phyloP scores from a whole-genome alignment of 2,888 invertebrate genomes.

The Eilema depressum region DNA sequence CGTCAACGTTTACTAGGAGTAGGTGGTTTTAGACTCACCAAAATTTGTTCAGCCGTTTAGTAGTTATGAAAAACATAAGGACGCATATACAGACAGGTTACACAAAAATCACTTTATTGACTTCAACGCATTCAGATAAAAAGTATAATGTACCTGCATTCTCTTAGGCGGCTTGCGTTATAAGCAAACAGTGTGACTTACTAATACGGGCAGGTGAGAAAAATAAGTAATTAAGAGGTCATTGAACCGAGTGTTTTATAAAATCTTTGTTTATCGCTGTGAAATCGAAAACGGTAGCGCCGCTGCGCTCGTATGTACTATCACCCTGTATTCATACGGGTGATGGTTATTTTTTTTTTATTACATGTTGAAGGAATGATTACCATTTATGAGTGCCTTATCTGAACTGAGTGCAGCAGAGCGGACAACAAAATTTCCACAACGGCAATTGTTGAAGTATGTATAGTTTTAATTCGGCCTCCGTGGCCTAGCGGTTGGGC shows the following conservation, averaged over 20 bases:
- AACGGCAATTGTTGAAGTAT: not conserved
- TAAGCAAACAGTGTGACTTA: slow-evolving; percentile 27
- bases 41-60: not conserved
- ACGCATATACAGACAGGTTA: not conserved
- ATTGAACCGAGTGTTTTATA: slow-evolving; percentile 39
- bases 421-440: not conserved
- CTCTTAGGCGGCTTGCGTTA: slow-evolving; percentile 24
- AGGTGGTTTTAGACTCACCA: not conserved
- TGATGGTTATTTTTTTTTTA: slow-evolving; percentile 19
- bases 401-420: slow-evolving; percentile 1
- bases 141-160: not conserved
- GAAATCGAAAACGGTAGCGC: slow-evolving; percentile 15
- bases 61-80: not conserved
- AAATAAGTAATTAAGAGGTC: slow-evolving; percentile 42
- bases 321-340: not conserved
- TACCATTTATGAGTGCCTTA: not conserved
- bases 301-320: not conserved
- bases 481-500: no score
- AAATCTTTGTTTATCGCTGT: slow-evolving; percentile 30
- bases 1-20: not conserved
- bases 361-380: not conserved
- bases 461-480: no score
- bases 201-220: slow-evolving; percentile 32
- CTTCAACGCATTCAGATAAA: not conserved
- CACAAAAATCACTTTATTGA: not conserved